Evolutionary conservation across 2,888 invertebrate species (phyloP).

Genomic region (Leptodirus hochenwartii): DNA sequence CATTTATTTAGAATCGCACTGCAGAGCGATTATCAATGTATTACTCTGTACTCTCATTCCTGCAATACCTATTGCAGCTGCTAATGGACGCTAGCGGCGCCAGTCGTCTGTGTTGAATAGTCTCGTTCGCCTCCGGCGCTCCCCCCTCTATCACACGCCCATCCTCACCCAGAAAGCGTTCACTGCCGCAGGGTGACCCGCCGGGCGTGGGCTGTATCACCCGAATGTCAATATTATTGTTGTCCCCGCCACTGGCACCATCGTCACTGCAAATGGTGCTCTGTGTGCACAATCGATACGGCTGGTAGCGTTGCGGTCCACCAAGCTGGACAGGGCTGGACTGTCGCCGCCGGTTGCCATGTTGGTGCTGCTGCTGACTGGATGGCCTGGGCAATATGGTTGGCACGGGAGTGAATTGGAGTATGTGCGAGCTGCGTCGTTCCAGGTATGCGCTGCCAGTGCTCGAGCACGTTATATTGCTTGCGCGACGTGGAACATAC

Average conservation of each 20-base stretch:
- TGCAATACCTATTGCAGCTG: slow-evolving; percentile 52
- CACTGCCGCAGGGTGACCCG: slow-evolving; percentile 62
- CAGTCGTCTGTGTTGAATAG: slow-evolving; percentile 27
- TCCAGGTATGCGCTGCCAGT: slow-evolving; percentile 72
- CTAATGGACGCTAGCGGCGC: slow-evolving; percentile 68
- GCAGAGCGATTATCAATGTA: too few species aligned
- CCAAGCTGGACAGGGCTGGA: slow-evolving; percentile 9
- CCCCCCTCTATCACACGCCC: slow-evolving; percentile 11
- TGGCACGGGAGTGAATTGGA: slow-evolving; percentile 26
- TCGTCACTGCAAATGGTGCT: too few species aligned
- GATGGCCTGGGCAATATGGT: background rate
- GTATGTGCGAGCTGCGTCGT: slow-evolving; percentile 61
- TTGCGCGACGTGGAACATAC: slow-evolving; percentile 35
- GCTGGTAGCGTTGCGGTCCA: too few species aligned
- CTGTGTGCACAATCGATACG: too few species aligned
- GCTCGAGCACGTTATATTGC: slow-evolving; percentile 71
- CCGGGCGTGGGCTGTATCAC: slow-evolving; percentile 70
- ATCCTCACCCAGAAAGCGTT: slow-evolving; percentile 32
- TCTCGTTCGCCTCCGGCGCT: slow-evolving; percentile 14
- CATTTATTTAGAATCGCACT: too few species aligned
- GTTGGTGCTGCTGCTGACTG: background rate
- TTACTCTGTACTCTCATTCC: too few species aligned
- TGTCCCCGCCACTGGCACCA: too few species aligned
- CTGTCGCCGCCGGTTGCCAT: slow-evolving; percentile 9
- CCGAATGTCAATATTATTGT: slow-evolving; percentile 29